Evolutionary conservation across 2,888 invertebrate species (phyloP).

Genomic region (Acronicta alni): DNA sequence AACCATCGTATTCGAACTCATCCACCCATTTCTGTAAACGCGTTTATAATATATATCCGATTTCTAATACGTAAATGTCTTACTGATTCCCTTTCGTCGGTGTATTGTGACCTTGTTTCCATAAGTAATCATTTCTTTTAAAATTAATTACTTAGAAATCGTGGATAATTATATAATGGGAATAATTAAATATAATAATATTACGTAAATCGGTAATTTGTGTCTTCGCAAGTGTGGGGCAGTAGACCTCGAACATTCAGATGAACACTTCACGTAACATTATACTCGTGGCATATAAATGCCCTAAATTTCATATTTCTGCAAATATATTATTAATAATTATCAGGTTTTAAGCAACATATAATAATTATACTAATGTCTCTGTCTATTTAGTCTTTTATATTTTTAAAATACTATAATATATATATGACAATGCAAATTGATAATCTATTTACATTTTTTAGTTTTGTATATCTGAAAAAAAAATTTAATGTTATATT

Average conservation of each 20-base stretch:
- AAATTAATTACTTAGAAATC: constrained; percentile 43
- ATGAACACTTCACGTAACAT: constrained; percentile 45
- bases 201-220: constrained; percentile 34
- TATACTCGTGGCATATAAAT: constrained; percentile 49
- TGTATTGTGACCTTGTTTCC: constrained; percentile 33
- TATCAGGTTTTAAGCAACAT: constrained; percentile 45
- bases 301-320: constrained; percentile 53
- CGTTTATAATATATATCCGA: constrained; percentile 32
- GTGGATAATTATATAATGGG: constrained; percentile 37
- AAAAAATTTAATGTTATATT: constrained; percentile 57
- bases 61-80: constrained; percentile 40
- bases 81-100: constrained; percentile 25
- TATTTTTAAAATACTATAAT: constrained; percentile 38
- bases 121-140: constrained; percentile 28
- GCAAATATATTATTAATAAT: constrained; percentile 45
- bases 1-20: constrained; percentile 64
- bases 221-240: constrained; percentile 47
- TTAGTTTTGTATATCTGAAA: constrained; percentile 59
- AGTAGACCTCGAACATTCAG: constrained; percentile 30
- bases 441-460: constrained; percentile 56
- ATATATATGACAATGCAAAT: constrained; percentile 42
- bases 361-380: constrained; percentile 45
- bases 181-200: constrained; percentile 22
- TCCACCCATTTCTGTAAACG: constrained; percentile 70
- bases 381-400: constrained; percentile 36